phyloP scores from a whole-genome alignment of 1,140 invertebrate genomes.

The Cardiocondyla obscurior region DNA sequence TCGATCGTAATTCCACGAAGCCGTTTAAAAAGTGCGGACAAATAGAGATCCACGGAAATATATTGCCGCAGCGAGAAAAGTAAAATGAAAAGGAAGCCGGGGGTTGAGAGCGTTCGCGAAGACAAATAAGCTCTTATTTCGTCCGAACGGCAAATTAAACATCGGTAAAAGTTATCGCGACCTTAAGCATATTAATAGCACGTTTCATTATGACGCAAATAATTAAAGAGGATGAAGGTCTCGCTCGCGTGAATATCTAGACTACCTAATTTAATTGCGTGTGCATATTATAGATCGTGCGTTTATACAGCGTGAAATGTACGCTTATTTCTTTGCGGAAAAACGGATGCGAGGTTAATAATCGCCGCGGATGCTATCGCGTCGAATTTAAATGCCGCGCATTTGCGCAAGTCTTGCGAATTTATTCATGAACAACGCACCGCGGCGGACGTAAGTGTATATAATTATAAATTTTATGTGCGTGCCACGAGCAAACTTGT shows the following conservation, averaged over 20 bases:
- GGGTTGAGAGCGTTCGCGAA: conserved; percentile 16
- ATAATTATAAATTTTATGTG: background rate
- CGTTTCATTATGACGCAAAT: background rate
- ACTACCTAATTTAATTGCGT: conserved; percentile 4
- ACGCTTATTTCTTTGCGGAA: background rate
- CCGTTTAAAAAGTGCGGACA: background rate
- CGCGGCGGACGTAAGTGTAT: background rate
- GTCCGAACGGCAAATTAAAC: conserved; percentile 15
- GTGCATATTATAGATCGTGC: background rate
- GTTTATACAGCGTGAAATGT: background rate
- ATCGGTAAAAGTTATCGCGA: conserved; percentile 21
- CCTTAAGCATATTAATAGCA: conserved; percentile 15
- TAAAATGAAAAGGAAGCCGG: conserved; percentile 17
- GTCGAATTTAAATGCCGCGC: background rate
- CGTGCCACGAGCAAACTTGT: background rate
- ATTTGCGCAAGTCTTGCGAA: background rate
- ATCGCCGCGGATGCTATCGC: background rate
- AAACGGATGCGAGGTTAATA: background rate
- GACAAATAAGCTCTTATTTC: conserved; percentile 32
- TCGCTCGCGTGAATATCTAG: conserved; percentile 11
- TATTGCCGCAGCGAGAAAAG: background rate
- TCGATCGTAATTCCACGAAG: background rate
- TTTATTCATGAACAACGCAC: background rate
- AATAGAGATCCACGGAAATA: background rate
- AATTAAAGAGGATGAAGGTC: background rate